Conservation (phyloP, 2,113 vertebrate genomes). For the Trematomus loennbergii region DNA sequence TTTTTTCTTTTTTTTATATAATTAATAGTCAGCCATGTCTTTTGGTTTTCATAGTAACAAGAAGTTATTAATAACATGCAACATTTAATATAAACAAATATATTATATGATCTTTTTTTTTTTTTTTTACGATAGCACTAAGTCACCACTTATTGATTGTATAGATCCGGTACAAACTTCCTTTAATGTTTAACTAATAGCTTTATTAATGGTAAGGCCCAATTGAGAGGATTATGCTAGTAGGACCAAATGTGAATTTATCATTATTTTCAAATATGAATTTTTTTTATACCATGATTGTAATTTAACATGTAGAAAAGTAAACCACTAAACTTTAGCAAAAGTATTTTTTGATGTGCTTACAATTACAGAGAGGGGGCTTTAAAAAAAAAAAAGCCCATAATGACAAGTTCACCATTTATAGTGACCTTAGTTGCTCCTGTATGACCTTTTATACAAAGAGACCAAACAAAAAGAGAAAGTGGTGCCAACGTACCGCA, state of each 20-base stretch:
- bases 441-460: neutral
- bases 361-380: neutral
- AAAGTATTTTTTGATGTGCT: neutral
- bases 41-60: neutral
- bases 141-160: neutral
- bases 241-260: neutral
- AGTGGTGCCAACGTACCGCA: neutral
- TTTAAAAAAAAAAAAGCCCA: neutral
- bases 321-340: neutral
- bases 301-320: neutral
- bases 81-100: too few species aligned
- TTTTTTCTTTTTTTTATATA: neutral
- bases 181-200: neutral
- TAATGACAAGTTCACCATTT: neutral
- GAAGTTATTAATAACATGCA: neutral
- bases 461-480: too few species aligned
- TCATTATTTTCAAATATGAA: neutral
- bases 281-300: neutral
- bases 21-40: neutral
- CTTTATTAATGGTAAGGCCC: neutral
- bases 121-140: too few species aligned
- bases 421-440: neutral
- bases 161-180: neutral
- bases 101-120: too few species aligned
- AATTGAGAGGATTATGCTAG: neutral